Conservation (phyloP, 2,113 vertebrate genomes). For the Thunnus thynnus region DNA sequence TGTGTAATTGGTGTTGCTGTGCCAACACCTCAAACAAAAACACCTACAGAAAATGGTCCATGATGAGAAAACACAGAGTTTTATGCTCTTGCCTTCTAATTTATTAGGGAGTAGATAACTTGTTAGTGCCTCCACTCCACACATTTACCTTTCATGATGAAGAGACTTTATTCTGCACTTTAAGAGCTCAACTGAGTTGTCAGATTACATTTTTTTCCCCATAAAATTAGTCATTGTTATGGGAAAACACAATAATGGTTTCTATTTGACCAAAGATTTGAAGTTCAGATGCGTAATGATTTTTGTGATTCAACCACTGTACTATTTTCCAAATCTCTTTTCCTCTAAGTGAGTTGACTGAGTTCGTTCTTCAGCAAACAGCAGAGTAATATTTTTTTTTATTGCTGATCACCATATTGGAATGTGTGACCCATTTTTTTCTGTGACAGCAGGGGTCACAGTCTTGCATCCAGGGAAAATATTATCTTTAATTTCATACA, state of each 20-base stretch:
- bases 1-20: constrained; percentile 77
- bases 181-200: not conserved
- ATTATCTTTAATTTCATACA: constrained; percentile 35
- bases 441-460: constrained; percentile 55
- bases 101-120: constrained; percentile 3
- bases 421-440: constrained; percentile 52
- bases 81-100: constrained; percentile 32
- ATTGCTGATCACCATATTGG: constrained; percentile 53
- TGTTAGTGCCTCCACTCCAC: not conserved
- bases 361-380: constrained; percentile 60
- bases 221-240: constrained; percentile 1
- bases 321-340: constrained; percentile 27
- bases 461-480: constrained; percentile 47
- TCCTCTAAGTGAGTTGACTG: constrained; percentile 64
- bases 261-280: constrained; percentile 17
- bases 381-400: constrained; percentile 20
- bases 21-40: constrained; percentile 83
- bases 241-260: constrained; percentile 24
- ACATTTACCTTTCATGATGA: not conserved
- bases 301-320: constrained; percentile 25
- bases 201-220: constrained; percentile 14
- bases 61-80: constrained; percentile 71
- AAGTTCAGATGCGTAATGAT: constrained; percentile 33
- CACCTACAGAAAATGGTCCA: constrained; percentile 66
- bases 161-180: not conserved